Percentiles rank a stretch among this genome's conserved stretches.
Evolutionary conservation across 1,140 invertebrate genomes (phyloP).

Genomic region (Carposina sasakii): DNA sequence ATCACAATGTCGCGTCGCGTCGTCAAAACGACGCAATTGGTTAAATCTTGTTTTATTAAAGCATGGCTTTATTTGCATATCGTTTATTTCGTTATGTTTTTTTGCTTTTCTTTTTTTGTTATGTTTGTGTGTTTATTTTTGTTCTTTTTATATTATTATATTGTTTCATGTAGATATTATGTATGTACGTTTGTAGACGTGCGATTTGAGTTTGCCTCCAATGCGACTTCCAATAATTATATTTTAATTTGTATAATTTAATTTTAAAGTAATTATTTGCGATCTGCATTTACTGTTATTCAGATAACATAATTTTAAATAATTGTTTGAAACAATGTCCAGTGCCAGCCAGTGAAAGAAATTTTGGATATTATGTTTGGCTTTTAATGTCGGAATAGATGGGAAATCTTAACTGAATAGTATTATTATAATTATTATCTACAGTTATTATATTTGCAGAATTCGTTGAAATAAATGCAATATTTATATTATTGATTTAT

Average conservation of each 20-base stretch:
- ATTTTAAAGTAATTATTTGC: constrained; percentile 61
- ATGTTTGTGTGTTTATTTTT: constrained; percentile 72
- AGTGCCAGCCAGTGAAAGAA: constrained; percentile 61
- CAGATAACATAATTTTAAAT: constrained; percentile 53
- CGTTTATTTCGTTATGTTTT: constrained; percentile 28
- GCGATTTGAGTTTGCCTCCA: constrained; percentile 49
- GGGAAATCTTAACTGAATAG: constrained; percentile 62
- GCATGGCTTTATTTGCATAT: constrained; percentile 62
- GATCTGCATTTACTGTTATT: constrained; percentile 69
- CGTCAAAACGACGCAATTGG: too few species aligned
- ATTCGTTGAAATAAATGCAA: constrained; percentile 72
- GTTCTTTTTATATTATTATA: constrained; percentile 62
- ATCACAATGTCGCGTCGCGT: too few species aligned
- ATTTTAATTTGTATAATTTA: constrained; percentile 65
- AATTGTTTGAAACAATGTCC: constrained; percentile 49
- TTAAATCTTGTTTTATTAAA: constrained; percentile 19
- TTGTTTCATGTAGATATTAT: constrained; percentile 52
- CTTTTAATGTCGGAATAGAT: constrained; percentile 39
- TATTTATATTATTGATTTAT: constrained; percentile 72
- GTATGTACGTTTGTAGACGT: constrained; percentile 35
- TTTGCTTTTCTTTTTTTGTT: constrained; percentile 35
- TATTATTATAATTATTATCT: constrained; percentile 71
- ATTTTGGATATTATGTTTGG: constrained; percentile 37
- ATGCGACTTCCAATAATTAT: constrained; percentile 63
- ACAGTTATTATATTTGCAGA: constrained; percentile 70